A percentile compares a stretch with the other conserved stretches of the same genome.
phyloP scores from a whole-genome alignment of 2,888 invertebrate genomes.

The Ferrisia virgata region DNA sequence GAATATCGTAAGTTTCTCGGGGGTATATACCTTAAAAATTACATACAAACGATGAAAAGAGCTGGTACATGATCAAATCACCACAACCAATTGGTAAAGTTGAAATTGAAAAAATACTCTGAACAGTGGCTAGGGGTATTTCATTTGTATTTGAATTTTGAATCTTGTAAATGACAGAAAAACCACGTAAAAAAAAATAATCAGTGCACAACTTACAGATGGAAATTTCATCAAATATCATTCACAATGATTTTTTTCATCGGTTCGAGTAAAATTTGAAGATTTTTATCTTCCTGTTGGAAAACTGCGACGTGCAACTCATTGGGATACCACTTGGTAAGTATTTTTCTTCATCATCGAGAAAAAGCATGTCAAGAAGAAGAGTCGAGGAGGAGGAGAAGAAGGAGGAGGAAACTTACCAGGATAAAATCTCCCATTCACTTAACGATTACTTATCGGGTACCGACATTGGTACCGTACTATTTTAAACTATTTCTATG shows the following conservation, averaged over 20 bases:
- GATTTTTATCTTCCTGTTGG: no score
- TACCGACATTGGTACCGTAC: conserved; percentile 23
- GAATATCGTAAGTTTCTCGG: neutral
- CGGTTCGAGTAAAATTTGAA: no score
- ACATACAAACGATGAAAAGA: neutral
- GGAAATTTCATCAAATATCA: no score
- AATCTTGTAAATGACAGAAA: neutral
- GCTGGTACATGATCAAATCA: neutral
- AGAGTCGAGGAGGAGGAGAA: neutral
- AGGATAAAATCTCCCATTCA: neutral
- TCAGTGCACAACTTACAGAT: no score
- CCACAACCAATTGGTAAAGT: neutral
- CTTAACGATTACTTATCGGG: conserved; percentile 20
- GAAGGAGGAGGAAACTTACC: neutral
- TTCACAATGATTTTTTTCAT: no score
- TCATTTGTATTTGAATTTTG: neutral
- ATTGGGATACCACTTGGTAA: no score
- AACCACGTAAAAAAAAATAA: no score
- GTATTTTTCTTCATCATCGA: no score
- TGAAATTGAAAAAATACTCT: no score
- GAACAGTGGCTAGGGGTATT: no score
- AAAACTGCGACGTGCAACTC: no score
- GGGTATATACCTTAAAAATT: neutral
- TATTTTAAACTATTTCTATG: conserved; percentile 30
- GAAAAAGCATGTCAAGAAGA: neutral